Conservation (phyloP, 92 coral and sea anemone species). For the Epizoanthus stellaris region DNA sequence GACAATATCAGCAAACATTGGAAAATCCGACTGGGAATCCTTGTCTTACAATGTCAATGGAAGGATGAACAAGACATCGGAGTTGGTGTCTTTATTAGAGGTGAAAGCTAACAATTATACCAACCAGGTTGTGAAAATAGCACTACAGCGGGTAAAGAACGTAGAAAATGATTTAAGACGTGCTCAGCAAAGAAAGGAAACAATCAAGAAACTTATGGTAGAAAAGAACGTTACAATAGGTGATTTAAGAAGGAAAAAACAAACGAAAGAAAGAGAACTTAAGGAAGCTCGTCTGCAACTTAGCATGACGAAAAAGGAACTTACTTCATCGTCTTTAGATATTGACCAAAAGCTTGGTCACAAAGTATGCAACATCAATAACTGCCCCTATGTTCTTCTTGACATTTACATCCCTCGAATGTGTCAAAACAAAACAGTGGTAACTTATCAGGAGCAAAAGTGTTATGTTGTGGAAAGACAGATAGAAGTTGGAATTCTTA, state of each 20-base stretch:
- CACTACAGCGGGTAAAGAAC: slow-evolving; percentile 36
- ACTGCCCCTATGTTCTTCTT: slow-evolving; percentile 21
- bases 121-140: background rate
- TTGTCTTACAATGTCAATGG: slow-evolving; percentile 48
- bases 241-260: background rate
- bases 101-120: slow-evolving; percentile 24
- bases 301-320: slow-evolving; percentile 10
- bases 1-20: slow-evolving; percentile 33
- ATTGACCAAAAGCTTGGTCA: background rate
- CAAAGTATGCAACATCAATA: slow-evolving; percentile 6
- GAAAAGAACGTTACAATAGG: background rate
- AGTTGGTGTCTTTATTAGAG: slow-evolving; percentile 37
- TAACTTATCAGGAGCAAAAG: slow-evolving; percentile 11
- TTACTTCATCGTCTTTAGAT: background rate
- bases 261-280: slow-evolving; percentile 22
- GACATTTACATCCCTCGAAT: slow-evolving; percentile 36
- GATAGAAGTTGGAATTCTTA: background rate
- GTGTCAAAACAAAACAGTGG: background rate
- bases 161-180: slow-evolving; percentile 12
- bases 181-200: background rate
- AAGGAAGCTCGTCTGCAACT: slow-evolving; percentile 34
- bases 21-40: slow-evolving; percentile 47
- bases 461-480: background rate
- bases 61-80: slow-evolving; percentile 36
- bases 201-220: background rate